Conservation (phyloP, 92 coral and sea anemone genomes). For the Hydrozoanthus gracilis region DNA sequence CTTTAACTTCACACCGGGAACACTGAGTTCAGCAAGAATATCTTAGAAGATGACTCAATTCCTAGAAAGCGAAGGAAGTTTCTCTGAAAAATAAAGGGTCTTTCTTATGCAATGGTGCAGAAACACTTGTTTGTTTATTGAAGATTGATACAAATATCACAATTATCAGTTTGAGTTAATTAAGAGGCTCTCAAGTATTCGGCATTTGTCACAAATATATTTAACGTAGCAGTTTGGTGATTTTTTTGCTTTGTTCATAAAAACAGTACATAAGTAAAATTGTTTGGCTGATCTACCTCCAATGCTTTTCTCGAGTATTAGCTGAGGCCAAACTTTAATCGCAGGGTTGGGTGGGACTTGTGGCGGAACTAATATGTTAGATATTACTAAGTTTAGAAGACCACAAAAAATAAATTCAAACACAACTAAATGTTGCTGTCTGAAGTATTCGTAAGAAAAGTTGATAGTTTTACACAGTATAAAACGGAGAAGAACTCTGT, state of each 20-base stretch:
- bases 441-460: not conserved
- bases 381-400: not conserved
- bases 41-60: not conserved
- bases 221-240: not conserved
- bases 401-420: not conserved
- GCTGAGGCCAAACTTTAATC: not conserved
- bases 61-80: not conserved
- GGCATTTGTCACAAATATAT: not conserved
- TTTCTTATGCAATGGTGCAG: not conserved
- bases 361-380: not conserved
- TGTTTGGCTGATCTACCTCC: not conserved
- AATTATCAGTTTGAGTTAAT: not conserved
- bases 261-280: not conserved
- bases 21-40: not conserved
- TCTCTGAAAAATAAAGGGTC: not conserved
- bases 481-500: not conserved
- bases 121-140: not conserved
- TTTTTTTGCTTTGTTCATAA: not conserved
- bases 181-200: not conserved
- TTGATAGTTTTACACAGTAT: not conserved
- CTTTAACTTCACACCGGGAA: not conserved
- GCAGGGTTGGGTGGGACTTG: not conserved
- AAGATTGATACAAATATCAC: not conserved
- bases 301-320: not conserved
- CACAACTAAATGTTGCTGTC: not conserved